A percentile compares a stretch with the other conserved stretches of the same genome.
phyloP scores from a whole-genome alignment of 2,888 invertebrate genomes.

The Antitype chi region DNA sequence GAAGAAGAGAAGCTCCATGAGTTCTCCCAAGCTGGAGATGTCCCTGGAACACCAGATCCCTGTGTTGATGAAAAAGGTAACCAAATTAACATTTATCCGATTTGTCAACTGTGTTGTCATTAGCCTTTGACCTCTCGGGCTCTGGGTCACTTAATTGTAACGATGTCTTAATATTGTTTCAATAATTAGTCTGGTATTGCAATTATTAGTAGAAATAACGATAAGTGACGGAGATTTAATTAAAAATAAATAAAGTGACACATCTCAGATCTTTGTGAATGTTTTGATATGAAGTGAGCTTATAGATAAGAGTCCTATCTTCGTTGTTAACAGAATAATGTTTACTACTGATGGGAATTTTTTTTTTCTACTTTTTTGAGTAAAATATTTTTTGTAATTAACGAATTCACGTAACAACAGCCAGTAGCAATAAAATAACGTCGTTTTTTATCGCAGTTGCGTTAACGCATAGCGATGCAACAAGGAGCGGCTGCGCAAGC shows the following conservation, averaged over 20 bases:
- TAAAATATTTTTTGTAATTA: slow-evolving; percentile 19
- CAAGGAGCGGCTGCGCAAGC: slow-evolving; percentile 21
- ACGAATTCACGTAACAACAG: slow-evolving; percentile 33
- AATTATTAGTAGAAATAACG: slow-evolving; percentile 43
- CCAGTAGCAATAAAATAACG: slow-evolving; percentile 40
- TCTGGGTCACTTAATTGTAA: slow-evolving; percentile 49
- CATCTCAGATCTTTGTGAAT: slow-evolving; percentile 46
- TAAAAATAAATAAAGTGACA: slow-evolving; percentile 56
- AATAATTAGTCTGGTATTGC: slow-evolving; percentile 47
- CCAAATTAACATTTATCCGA: slow-evolving; percentile 40
- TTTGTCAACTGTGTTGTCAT: slow-evolving; percentile 50
- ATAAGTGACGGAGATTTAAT: slow-evolving; percentile 45
- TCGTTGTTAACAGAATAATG: slow-evolving; percentile 29
- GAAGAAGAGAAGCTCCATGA: slow-evolving; percentile 77
- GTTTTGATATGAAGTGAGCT: slow-evolving; percentile 32
- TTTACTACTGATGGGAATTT: slow-evolving; percentile 26
- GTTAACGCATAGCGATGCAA: slow-evolving; percentile 54
- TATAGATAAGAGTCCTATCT: slow-evolving; percentile 40
- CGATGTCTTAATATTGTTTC: slow-evolving; percentile 40
- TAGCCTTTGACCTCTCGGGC: slow-evolving; percentile 55
- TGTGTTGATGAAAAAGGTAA: slow-evolving; percentile 87
- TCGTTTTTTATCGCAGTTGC: slow-evolving; percentile 45
- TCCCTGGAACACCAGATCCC: slow-evolving; percentile 87
- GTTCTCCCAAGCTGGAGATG: slow-evolving; percentile 85
- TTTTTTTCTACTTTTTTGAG: slow-evolving; percentile 11